Conservation (phyloP, 2,888 invertebrate genomes). For the Dastarcus helophoroides region DNA sequence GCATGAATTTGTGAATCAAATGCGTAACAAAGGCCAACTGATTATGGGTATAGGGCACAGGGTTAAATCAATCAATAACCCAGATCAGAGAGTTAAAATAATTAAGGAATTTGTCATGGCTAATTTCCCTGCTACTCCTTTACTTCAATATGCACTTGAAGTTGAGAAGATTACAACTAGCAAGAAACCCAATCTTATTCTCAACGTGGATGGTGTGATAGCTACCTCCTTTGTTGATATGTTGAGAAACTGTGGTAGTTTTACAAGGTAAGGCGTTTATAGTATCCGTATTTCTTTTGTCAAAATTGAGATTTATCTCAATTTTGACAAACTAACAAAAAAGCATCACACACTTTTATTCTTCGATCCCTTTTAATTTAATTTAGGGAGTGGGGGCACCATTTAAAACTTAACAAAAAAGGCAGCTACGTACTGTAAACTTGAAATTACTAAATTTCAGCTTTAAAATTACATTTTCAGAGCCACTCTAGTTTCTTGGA, state of each 20-base stretch:
- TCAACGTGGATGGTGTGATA: constrained; percentile 98
- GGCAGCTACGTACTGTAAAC: too few species aligned
- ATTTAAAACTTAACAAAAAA: too few species aligned
- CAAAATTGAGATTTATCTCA: too few species aligned
- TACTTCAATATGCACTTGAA: constrained; percentile 91
- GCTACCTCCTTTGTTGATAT: constrained; percentile 96
- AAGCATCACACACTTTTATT: too few species aligned
- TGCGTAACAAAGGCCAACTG: constrained; percentile 91
- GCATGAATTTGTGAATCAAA: constrained; percentile 96
- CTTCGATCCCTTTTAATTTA: too few species aligned
- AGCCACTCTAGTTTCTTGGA: too few species aligned
- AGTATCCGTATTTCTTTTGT: too few species aligned
- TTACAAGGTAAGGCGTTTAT: constrained; percentile 76
- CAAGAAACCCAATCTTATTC: constrained; percentile 99
- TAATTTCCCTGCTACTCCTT: constrained; percentile 86
- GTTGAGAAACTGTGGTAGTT: constrained; percentile 85
- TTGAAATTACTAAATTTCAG: too few species aligned
- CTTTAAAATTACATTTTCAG: too few species aligned
- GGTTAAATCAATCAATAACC: constrained; percentile 90
- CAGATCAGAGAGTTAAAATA: constrained; percentile 95
- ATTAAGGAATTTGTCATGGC: constrained; percentile 92
- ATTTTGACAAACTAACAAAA: too few species aligned
- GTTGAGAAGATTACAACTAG: constrained; percentile 98
- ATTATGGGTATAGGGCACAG: constrained; percentile 99
- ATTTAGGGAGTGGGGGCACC: too few species aligned